Base-by-base conservation (phyloP, 2,113 vertebrate genomes). In the Cygnus atratus region DNA sequence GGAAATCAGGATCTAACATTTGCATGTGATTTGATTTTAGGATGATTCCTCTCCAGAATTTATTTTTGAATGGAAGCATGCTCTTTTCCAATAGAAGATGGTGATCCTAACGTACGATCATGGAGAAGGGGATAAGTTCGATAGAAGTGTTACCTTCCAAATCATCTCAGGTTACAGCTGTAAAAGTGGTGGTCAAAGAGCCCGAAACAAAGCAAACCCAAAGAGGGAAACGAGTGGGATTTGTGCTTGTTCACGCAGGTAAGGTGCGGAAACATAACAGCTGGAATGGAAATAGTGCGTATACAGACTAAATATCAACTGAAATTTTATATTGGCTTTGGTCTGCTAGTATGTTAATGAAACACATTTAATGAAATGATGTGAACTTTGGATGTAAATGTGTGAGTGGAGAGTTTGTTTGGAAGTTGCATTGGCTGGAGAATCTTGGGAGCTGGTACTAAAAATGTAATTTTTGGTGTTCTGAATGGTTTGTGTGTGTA, bases 161-260 rank as follows among this genome's bases (percentile, higher is more conserved):
- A 93, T 98, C 98, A 21, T 96, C 98, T 98, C 98, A 98, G 95
- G 95, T 97, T 88, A 96, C 97, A 15, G 92, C 96, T 97, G 97
- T 97, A 65, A 98, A 98, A 93, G 88, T 95, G 89, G 74, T 96
- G 88, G 97, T 94, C 92, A 98, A 97, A 95, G 98, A 98, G 70
- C 74, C 96, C 37, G 98, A 98, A 97, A 72, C 96, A 87, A 97
- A 97, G 92, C 97, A 97, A 87, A 72, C 89, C 90, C 97, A 97
- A 96, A 97, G 97, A 95, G 97, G 96, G 92, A 98, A 97, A 87
- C 96, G 97, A 96, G 98, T 98, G 63, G 99, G 99, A 88, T 99
- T 99, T 98, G 99, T 99, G 93, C 97, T 99, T 96, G 99, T 99
- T 52, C 99, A 99, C 96, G 99, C 99, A 98, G 99, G 99, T 99